Conservation (phyloP, 2,797 vertebrate species). For the Morelia viridis region DNA sequence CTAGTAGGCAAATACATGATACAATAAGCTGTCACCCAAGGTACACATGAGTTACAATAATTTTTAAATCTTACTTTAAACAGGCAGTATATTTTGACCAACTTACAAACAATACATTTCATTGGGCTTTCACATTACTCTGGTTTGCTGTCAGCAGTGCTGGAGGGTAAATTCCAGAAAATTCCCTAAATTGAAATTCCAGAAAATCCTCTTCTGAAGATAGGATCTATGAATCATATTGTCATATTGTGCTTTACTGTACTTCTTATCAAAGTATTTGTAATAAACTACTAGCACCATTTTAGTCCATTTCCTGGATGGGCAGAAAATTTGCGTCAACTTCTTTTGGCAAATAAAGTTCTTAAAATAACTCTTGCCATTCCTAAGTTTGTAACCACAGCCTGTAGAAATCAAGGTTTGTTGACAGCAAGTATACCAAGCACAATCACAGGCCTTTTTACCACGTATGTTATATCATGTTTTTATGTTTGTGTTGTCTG, state of each 20-base stretch:
- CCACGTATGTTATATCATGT: not conserved
- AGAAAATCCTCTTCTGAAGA: not conserved
- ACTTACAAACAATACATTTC: not conserved
- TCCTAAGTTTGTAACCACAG: not conserved
- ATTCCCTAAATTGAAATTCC: not conserved
- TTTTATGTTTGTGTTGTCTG: not conserved
- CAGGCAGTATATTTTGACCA: too few species aligned
- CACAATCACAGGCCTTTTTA: not conserved
- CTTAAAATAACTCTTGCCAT: not conserved
- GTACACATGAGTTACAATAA: too few species aligned
- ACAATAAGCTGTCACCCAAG: not conserved
- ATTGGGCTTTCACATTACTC: not conserved
- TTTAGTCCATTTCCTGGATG: not conserved
- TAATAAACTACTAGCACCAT: not conserved
- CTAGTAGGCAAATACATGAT: not conserved
- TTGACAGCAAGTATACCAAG: not conserved
- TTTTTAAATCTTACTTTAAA: too few species aligned
- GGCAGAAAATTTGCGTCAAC: not conserved
- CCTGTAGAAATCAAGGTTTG: not conserved
- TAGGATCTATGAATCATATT: not conserved
- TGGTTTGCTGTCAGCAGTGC: not conserved
- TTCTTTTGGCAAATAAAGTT: not conserved
- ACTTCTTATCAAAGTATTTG: not conserved
- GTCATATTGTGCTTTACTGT: not conserved
- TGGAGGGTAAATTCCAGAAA: not conserved